These are phyloP conservation scores for Meloe dianella DNA, from an alignment of 2,888 invertebrate species.

Conservation along the genomic window DNA sequence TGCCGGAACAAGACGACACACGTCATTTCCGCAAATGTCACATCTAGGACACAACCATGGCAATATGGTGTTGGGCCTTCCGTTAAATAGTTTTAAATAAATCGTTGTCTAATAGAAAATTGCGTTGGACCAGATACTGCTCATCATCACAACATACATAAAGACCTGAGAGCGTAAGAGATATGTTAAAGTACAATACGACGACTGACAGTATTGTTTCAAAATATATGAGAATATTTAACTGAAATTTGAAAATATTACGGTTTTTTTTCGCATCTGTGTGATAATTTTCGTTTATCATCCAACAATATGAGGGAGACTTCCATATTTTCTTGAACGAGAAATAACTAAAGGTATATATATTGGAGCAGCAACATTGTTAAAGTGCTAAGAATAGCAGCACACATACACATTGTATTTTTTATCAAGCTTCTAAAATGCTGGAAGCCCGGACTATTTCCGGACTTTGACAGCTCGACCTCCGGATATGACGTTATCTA, in stretches of 20 bases:
- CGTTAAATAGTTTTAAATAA: constrained; percentile 39
- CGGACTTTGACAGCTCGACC: constrained; percentile 59
- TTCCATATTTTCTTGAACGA: not conserved
- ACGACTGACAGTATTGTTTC: constrained; percentile 6
- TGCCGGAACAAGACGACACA: constrained; percentile 60
- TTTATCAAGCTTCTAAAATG: constrained; percentile 55
- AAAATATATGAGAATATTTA: not conserved
- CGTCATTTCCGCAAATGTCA: constrained; percentile 60
- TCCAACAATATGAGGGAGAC: not conserved
- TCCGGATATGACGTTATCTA: constrained; percentile 59
- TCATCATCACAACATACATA: too few species aligned
- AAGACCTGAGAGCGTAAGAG: too few species aligned
- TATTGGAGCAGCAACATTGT: not conserved
- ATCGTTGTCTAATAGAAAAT: constrained; percentile 35
- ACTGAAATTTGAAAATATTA: not conserved
- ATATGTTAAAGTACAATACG: constrained; percentile 2
- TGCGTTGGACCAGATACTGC: constrained; percentile 15
- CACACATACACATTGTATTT: constrained; percentile 53
- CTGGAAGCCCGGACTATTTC: constrained; percentile 57
- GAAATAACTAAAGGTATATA: too few species aligned
- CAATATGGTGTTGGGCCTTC: constrained; percentile 33
- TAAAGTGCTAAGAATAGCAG: constrained; percentile 12
- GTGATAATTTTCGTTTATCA: not conserved
- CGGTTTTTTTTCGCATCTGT: not conserved
- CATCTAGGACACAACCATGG: constrained; percentile 51